Conservation (phyloP, 2,797 vertebrate species). For the Uromys caudimaculatus region DNA sequence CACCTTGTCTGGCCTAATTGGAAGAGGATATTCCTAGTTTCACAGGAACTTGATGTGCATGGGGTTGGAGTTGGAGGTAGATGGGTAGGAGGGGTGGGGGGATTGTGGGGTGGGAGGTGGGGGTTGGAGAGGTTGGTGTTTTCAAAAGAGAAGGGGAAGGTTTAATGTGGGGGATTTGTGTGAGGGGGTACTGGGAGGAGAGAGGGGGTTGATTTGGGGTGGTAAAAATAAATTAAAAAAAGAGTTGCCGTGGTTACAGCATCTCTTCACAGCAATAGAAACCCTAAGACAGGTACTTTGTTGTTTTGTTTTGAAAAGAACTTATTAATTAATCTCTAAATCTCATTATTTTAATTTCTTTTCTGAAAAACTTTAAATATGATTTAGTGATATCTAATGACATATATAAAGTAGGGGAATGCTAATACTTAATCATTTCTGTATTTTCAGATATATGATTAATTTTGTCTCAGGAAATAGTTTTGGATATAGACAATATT, state of each 20-base stretch:
- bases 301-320: not conserved
- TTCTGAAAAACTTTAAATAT: slow-evolving; percentile 4
- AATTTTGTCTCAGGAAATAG: not conserved
- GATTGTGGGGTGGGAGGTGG: not conserved
- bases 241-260: not conserved
- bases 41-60: not conserved
- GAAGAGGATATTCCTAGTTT: not conserved
- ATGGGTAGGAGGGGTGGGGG: not conserved
- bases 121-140: not conserved
- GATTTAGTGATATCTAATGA: not conserved
- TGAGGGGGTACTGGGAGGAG: not conserved
- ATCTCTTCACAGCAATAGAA: not conserved
- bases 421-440: not conserved
- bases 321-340: not conserved
- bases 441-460: not conserved
- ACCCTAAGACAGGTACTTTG: not conserved
- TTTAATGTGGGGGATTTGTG: not conserved
- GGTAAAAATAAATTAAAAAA: not conserved
- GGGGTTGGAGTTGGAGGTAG: not conserved
- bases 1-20: not conserved
- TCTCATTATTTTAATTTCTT: not conserved
- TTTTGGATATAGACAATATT: not conserved
- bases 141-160: not conserved
- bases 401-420: slow-evolving; percentile 11
- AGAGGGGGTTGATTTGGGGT: not conserved